Evolutionary conservation across 2,888 invertebrate species (phyloP).

Genomic region (Dasysyrphus tricinctus): DNA sequence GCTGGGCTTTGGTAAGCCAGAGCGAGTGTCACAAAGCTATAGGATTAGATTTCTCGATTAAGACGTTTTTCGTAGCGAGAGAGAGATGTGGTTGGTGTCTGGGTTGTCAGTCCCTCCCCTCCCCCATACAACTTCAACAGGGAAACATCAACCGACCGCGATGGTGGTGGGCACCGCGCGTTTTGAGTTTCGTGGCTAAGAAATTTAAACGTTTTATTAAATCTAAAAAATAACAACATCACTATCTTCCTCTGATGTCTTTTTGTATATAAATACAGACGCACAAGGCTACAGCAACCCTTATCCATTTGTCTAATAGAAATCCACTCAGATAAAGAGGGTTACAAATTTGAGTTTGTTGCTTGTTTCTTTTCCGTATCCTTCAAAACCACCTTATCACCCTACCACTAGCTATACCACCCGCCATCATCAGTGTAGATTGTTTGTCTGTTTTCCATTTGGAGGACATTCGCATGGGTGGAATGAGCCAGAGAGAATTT

Average conservation of each 20-base stretch:
- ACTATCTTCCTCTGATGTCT: neutral
- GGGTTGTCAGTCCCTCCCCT: neutral
- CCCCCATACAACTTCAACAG: neutral
- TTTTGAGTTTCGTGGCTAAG: slow-evolving; percentile 47
- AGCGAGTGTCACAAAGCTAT: slow-evolving; percentile 63
- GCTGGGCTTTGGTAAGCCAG: slow-evolving; percentile 36
- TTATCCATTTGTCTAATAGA: slow-evolving; percentile 69
- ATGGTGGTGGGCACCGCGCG: neutral
- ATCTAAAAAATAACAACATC: slow-evolving; percentile 7
- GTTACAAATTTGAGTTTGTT: slow-evolving; percentile 56
- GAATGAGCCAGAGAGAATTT: slow-evolving; percentile 75
- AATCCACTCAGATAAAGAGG: slow-evolving; percentile 72
- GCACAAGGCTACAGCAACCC: slow-evolving; percentile 11
- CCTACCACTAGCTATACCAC: neutral
- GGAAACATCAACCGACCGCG: too few species aligned
- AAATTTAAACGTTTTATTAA: slow-evolving; percentile 45
- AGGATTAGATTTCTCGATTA: slow-evolving; percentile 63
- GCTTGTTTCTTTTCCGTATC: slow-evolving; percentile 13
- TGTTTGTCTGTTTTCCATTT: slow-evolving; percentile 24
- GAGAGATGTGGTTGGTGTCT: neutral
- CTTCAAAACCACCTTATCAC: neutral
- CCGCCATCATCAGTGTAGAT: neutral
- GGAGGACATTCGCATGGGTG: slow-evolving; percentile 27
- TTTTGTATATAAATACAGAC: neutral
- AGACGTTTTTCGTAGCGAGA: slow-evolving; percentile 23